Base-by-base conservation (phyloP, 1,140 invertebrate species). In the Neuroterus valhalla region DNA sequence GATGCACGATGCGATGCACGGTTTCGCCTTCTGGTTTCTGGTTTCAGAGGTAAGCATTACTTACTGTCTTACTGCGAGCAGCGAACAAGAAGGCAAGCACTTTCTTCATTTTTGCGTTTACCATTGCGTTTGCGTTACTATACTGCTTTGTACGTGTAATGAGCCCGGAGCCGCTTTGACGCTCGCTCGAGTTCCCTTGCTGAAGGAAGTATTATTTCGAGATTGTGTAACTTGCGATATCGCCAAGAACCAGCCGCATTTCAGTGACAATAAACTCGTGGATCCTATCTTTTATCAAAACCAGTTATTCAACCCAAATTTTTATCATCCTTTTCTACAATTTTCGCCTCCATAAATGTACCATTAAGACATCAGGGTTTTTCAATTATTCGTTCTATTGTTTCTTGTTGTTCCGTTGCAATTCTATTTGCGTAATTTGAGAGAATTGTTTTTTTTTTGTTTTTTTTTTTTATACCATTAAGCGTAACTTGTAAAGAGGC, bases 21-120 rank as follows among this genome's bases (percentile, higher is more conserved):
- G 55, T 62, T 62, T 62, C 55, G 55, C 55, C 55, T 62, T 48
- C 15, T 71, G 48, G 70, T 71, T 71, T 71, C 70, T 71, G 70
- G 70, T 71, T 71, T 71, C 70, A 52, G 38, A 44, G 21, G 21
- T 52, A 31, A 26, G 23, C 31, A 38, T 38, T 38, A 38, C 31
- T 38, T 38, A 38, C 31, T 38, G 31, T 8, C 31, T 38, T 38
- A 38, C 31, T 38, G 31, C 31, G 31, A 38, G 0, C 31, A 26
- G 23, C 26, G 55, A 62, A 62, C 15, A 62, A 62, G 55, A 62
- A 38, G 55, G 26, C 26, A 66, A 71, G 70, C 50, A 45, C 70
- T 62, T 71, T 71, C 43, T 66, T 71, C 70, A 62, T 52, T 31
- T 70, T 70, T 26, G n/a, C n/a, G 69, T 26, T 70, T 55, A 21